Evolutionary conservation across 2,113 vertebrate genomes (phyloP).

Genomic region (Speoplatyrhinus poulsoni): DNA sequence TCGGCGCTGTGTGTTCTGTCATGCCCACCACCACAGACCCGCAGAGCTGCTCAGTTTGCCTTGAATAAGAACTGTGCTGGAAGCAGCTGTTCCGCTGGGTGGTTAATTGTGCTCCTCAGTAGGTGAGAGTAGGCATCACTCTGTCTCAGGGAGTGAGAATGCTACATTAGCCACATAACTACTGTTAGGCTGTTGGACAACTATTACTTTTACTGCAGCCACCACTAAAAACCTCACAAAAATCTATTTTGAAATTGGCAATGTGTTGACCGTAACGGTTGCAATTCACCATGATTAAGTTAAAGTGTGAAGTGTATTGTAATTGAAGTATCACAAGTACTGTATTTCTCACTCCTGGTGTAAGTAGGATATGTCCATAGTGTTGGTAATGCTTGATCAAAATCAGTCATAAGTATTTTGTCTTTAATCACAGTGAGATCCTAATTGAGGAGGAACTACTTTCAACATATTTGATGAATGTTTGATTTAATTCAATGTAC

Average conservation of each 20-base stretch:
- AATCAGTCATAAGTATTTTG: too few species aligned
- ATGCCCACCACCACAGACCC: slow-evolving; percentile 1
- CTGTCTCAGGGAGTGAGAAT: slow-evolving; percentile 22
- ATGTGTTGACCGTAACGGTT: too few species aligned
- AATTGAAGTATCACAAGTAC: too few species aligned
- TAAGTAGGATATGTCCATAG: too few species aligned
- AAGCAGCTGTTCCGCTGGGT: slow-evolving; percentile 22
- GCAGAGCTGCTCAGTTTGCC: slow-evolving; percentile 5
- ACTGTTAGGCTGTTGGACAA: too few species aligned
- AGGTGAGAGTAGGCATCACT: slow-evolving; percentile 21
- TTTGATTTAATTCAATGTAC: slow-evolving; percentile 2
- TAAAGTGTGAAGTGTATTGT: too few species aligned
- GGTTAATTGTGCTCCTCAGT: slow-evolving; percentile 11
- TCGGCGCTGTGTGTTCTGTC: slow-evolving; percentile 4
- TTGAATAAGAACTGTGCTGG: slow-evolving; percentile 9
- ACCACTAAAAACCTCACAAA: slow-evolving; percentile 37
- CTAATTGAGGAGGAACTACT: not conserved
- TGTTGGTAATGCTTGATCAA: too few species aligned
- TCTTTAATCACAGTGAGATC: not conserved
- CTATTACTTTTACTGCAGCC: slow-evolving; percentile 28
- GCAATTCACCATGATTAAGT: too few species aligned
- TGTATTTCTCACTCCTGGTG: too few species aligned
- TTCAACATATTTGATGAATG: not conserved
- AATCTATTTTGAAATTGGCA: too few species aligned
- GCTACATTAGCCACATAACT: not conserved